Evolutionary conservation across 2,797 vertebrate genomes (phyloP).

Genomic region (Chrosomus eos): DNA sequence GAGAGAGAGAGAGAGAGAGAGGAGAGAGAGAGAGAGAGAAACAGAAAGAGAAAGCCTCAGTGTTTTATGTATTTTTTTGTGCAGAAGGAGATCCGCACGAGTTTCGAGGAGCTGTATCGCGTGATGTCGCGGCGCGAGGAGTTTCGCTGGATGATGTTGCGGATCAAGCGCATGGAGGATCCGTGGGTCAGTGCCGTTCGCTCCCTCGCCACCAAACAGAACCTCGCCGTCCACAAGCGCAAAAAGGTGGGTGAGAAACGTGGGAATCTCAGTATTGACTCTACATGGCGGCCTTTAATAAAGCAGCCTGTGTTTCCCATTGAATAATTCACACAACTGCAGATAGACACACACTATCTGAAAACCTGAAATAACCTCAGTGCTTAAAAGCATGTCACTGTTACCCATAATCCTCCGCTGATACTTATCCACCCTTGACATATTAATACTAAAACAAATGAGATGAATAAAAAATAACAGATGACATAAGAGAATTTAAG

Average conservation of each 20-base stretch:
- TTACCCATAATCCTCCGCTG: background rate
- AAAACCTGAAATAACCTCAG: constrained; percentile 4
- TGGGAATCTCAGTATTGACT: constrained; percentile 61
- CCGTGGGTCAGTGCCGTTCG: constrained; percentile 93
- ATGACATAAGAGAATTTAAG: background rate
- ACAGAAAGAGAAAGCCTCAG: background rate
- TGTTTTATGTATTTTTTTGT: background rate
- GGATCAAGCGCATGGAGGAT: constrained; percentile 95
- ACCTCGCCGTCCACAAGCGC: constrained; percentile 85
- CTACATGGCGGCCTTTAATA: constrained; percentile 59
- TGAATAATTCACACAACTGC: constrained; percentile 65
- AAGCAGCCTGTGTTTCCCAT: constrained; percentile 32
- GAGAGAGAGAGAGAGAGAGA: background rate
- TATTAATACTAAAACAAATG: background rate
- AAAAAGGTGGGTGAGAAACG: constrained; percentile 86
- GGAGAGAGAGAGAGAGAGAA: background rate
- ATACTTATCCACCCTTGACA: background rate
- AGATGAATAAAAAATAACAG: background rate
- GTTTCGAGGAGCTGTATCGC: constrained; percentile 91
- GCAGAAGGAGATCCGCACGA: constrained; percentile 89
- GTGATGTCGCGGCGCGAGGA: constrained; percentile 95
- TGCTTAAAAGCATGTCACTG: background rate
- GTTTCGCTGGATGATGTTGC: constrained; percentile 97
- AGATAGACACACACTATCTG: constrained; percentile 34
- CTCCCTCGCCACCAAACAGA: constrained; percentile 91